Evolutionary conservation across 2,113 vertebrate genomes (phyloP).

Genomic region (Columbina picui): DNA sequence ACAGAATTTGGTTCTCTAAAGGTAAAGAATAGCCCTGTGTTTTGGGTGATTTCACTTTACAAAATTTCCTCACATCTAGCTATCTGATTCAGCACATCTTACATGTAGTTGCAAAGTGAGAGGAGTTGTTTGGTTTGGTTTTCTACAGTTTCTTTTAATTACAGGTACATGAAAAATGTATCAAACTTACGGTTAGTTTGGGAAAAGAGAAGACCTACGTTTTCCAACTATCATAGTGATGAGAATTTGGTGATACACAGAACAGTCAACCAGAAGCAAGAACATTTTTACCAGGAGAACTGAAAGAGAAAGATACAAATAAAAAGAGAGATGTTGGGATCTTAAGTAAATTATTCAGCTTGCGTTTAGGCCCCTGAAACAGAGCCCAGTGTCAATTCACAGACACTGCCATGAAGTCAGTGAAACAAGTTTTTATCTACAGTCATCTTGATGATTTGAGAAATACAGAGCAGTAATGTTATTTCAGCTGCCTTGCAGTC

Average conservation of each 20-base stretch:
- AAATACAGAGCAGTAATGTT: not conserved
- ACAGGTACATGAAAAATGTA: not conserved
- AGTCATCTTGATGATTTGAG: not conserved
- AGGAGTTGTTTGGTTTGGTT: not conserved
- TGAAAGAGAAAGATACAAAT: not conserved
- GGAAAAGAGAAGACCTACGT: not conserved
- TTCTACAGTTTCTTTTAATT: not conserved
- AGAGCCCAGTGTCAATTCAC: not conserved
- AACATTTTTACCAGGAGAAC: not conserved
- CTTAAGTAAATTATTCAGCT: not conserved
- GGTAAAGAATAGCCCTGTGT: not conserved
- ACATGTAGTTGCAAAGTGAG: not conserved
- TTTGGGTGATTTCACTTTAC: not conserved
- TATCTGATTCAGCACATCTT: not conserved
- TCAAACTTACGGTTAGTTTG: not conserved
- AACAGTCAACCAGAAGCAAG: not conserved
- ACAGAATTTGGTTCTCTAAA: not conserved
- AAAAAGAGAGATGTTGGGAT: not conserved
- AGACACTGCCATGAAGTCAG: not conserved
- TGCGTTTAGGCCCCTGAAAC: not conserved
- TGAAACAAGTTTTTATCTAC: slow-evolving; percentile 7
- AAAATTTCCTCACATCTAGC: not conserved
- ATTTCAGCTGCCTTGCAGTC: not conserved
- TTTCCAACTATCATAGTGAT: not conserved
- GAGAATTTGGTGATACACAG: not conserved